Base-by-base conservation (phyloP, 2,113 vertebrate species). In the Elephantulus edwardii region DNA sequence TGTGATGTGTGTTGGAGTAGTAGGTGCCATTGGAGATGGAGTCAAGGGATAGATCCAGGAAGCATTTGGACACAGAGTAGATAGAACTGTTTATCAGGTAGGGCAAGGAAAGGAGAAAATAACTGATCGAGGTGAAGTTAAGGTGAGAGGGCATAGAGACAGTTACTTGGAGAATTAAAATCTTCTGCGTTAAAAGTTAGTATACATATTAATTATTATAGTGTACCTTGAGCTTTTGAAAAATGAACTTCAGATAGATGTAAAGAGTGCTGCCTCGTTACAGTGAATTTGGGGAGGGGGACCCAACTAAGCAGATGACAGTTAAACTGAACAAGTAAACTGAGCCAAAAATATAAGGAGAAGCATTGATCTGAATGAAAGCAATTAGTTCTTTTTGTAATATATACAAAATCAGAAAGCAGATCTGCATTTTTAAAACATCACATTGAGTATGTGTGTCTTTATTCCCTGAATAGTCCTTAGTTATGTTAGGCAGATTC, bases 361-460 rank as follows among this genome's bases (percentile, higher is more conserved):
- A 60, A 40, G 40, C 80, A 56, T n/a, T 56, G 54, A 56, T 56
- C 9, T 19, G 56, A 72, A 38, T 17, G 84, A 8, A 64, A 56
- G 30, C 8, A 24, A 68, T 70, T 81, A 17, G 17, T 88, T 92
- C 92, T 70, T 93, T 52, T 84, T 40, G 13, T 40, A 62, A 58
- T 70, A 10, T 40, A 4, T 24, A 72, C 13, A 71, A 50, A 81
- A 60, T 66, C 11, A 66, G 24, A 48, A 71, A 48, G 40, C 8
- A 38, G 5, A 68, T 42, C 40, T 33, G 1, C 38, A 17, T n/a
- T 35, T 85, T 66, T 56, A 76, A 58, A 66, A 17, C 14, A 58
- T 85, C 66, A 17, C 74, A 6, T 44, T 58, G 26, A n/a, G n/a
- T 56, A 7, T 89, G 71, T 71, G 19, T 33, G 10, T 20, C 66